Base-by-base conservation (phyloP, 2,888 invertebrate species). In the Rosalia funebris region DNA sequence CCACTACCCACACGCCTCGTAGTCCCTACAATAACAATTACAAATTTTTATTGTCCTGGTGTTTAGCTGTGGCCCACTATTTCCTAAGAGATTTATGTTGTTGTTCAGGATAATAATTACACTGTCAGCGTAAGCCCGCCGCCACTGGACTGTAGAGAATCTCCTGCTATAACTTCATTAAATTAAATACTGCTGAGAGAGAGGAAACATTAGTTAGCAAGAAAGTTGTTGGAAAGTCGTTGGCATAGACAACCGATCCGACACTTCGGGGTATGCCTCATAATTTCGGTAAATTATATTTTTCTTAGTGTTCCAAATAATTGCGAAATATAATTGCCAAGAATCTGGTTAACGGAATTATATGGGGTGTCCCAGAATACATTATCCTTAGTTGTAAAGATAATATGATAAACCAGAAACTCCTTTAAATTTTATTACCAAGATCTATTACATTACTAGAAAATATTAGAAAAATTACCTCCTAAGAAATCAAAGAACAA, bases 261-360 rank as follows among this genome's bases (percentile, higher is more conserved):
- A 61, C 63, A 64, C 68, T 65, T 63, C 53, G 52, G 59, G 60
- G 58, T 57, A 62, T 63, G 56, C 66, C 65, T 70, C 65, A 66
- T 68, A 71, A 69, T 70, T 70, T 68, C 63, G 44, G 57, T 62
- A 69, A 70, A 70, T 69, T 70, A 65, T 56, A 57, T 60, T 66
- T 66, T 69, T 71, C 59, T 65, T 63, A 60, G 46, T 57, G 52
- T n/a, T 41, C 10, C 45, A 55, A 52, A 60, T 60, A 57, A 61
- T 57, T 44, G 57, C 54, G 25, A 54, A 50, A 47, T 25, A 25
- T 25, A 44, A 44, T 47, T 45, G 48, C 36, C 32, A 47, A 62
- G 48, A 57, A 57, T 57, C 54, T 62, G 57, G 53, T 53, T 39
- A 48, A 41, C 17, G 17, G 17, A 17, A 41, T 41, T 37, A 25